phyloP scores from a whole-genome alignment of 2,113 vertebrate species.

The Menidia beryllina region DNA sequence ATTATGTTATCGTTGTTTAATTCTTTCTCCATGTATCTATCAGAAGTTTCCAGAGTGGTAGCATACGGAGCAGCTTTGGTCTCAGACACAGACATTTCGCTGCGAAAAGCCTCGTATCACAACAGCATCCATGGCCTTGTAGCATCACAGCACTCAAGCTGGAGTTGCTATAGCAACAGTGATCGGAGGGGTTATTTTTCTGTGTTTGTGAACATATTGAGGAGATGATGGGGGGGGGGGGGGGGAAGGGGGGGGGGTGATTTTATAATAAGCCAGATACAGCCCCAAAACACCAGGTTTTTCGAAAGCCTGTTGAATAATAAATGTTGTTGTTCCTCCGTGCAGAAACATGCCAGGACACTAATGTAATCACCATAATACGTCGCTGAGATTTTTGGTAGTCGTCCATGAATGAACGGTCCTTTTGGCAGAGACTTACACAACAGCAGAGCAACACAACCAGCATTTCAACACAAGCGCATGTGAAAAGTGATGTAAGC shows the following conservation, averaged over 20 bases:
- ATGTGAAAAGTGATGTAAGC: constrained; percentile 31
- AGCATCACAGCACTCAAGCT: constrained; percentile 68
- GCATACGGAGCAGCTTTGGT: constrained; percentile 36
- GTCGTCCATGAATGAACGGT: constrained; percentile 31
- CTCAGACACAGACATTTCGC: constrained; percentile 60
- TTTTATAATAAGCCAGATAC: constrained; percentile 58
- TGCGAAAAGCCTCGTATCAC: constrained; percentile 68
- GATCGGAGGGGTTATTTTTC: constrained; percentile 74
- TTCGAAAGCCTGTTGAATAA: constrained; percentile 20
- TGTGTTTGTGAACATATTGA: constrained; percentile 74
- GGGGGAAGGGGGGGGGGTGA: constrained; percentile 63
- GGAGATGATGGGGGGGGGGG: constrained; percentile 64
- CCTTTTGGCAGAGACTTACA: constrained; percentile 21
- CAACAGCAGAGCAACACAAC: constrained; percentile 12
- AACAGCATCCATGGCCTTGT: constrained; percentile 73
- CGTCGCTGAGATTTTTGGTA: constrained; percentile 8
- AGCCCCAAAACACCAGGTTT: constrained; percentile 1
- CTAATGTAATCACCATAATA: constrained; percentile 21
- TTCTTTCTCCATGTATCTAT: constrained; percentile 1
- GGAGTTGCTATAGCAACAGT: constrained; percentile 81
- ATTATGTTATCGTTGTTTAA: too few relatives aligned
- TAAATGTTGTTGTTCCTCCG: constrained; percentile 30
- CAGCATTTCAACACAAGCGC: constrained; percentile 23
- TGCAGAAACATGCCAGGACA: constrained; percentile 19
- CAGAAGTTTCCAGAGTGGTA: background rate